Evolutionary conservation across 2,113 vertebrate species (phyloP).

Genomic region (Salvelinus fontinalis): DNA sequence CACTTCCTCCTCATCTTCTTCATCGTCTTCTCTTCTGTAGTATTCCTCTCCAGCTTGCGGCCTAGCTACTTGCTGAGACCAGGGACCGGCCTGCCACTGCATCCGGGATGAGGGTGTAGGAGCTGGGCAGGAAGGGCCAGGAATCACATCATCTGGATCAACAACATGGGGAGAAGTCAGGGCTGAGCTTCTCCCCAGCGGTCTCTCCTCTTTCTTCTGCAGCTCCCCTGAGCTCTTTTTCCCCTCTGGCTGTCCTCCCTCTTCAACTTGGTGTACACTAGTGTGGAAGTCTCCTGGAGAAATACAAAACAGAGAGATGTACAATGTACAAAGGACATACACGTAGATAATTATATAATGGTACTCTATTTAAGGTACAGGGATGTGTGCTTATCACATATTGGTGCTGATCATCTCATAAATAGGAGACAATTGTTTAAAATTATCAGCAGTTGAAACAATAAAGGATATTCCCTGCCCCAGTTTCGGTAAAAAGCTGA

Average conservation of each 20-base stretch:
- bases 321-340: slow-evolving; percentile 14
- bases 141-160: slow-evolving; percentile 10
- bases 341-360: slow-evolving; percentile 25
- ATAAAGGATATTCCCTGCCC: no score
- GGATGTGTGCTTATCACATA: not conserved
- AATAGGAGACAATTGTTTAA: no score
- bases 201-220: slow-evolving; percentile 50
- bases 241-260: not conserved
- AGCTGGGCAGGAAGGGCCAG: slow-evolving; percentile 36
- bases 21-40: slow-evolving; percentile 46
- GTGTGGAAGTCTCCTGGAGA: slow-evolving; percentile 51
- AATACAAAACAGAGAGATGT: slow-evolving; percentile 25
- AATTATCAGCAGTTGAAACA: no score
- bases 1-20: slow-evolving; percentile 59
- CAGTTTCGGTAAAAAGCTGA: no score
- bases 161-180: slow-evolving; percentile 3
- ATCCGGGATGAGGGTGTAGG: slow-evolving; percentile 37
- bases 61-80: slow-evolving; percentile 57
- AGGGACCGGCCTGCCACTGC: slow-evolving; percentile 63
- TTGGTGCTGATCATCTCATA: no score
- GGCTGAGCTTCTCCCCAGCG: slow-evolving; percentile 20
- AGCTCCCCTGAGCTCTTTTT: slow-evolving; percentile 36
- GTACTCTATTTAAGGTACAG: not conserved
- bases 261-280: slow-evolving; percentile 31
- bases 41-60: slow-evolving; percentile 40